Evolutionary conservation across 1,140 invertebrate species (phyloP).

Genomic region (Liolophura sinensis): DNA sequence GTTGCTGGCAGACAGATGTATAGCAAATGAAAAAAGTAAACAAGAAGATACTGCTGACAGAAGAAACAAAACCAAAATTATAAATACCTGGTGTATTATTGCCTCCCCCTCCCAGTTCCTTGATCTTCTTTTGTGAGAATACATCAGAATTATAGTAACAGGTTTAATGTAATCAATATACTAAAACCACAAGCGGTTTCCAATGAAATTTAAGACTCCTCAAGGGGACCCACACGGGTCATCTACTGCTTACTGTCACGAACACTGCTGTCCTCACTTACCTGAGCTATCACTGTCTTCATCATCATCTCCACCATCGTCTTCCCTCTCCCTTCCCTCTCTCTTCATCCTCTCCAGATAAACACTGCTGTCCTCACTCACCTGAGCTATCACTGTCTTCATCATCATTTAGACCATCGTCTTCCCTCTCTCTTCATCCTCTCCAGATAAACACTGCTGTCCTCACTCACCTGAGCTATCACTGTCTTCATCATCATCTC

Average conservation of each 20-base stretch:
- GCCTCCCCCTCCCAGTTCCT: no score
- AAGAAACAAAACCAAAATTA: no score
- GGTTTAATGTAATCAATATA: no score
- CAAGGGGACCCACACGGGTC: neutral
- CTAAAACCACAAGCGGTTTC: neutral
- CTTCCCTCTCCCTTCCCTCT: conserved; percentile 79
- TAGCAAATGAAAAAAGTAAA: no score
- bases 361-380: conserved; percentile 81
- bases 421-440: conserved; percentile 80
- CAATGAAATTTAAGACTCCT: neutral
- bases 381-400: conserved; percentile 67
- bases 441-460: conserved; percentile 95
- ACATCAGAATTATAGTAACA: no score
- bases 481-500: conserved; percentile 87
- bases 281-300: conserved; percentile 42
- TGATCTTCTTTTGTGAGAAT: no score
- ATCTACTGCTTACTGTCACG: no score
- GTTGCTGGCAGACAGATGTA: no score
- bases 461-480: conserved; percentile 59
- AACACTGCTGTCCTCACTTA: conserved; percentile 7
- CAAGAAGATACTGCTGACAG: no score
- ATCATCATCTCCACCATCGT: conserved; percentile 58
- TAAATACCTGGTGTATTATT: no score
- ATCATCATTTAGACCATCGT: conserved; percentile 89
- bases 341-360: conserved; percentile 95